Evolutionary conservation across 2,113 vertebrate genomes (phyloP).

Genomic region (Dipodomys stephensi): DNA sequence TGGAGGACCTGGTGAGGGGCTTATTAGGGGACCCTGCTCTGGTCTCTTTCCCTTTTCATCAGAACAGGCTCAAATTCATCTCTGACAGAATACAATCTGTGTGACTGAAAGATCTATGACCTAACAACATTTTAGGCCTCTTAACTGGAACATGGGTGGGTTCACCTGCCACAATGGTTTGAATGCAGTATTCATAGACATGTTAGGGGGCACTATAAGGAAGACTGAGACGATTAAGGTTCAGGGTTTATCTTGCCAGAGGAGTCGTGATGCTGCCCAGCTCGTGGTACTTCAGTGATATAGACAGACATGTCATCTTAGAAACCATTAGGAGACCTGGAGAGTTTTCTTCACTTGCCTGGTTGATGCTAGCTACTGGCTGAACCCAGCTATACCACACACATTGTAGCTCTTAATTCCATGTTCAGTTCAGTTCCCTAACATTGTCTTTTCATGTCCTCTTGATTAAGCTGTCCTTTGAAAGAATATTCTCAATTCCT

Average conservation of each 20-base stretch:
- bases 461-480: background rate
- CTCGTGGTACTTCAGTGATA: background rate
- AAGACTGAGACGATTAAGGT: background rate
- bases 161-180: background rate
- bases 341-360: background rate
- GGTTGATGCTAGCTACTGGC: rapidly evolving
- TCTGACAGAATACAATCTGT: background rate
- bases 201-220: background rate
- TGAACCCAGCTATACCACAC: background rate
- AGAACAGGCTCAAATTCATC: background rate
- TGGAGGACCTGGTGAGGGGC: background rate
- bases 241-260: background rate
- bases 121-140: background rate
- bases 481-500: background rate
- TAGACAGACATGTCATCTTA: background rate
- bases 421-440: background rate
- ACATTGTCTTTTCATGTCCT: background rate
- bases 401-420: background rate
- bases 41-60: background rate
- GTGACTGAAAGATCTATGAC: background rate
- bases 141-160: background rate
- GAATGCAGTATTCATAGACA: background rate
- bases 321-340: background rate
- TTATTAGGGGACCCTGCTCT: background rate
- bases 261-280: background rate